Conservation (phyloP, 2,888 invertebrate genomes). For the Odontocolon sp. region DNA sequence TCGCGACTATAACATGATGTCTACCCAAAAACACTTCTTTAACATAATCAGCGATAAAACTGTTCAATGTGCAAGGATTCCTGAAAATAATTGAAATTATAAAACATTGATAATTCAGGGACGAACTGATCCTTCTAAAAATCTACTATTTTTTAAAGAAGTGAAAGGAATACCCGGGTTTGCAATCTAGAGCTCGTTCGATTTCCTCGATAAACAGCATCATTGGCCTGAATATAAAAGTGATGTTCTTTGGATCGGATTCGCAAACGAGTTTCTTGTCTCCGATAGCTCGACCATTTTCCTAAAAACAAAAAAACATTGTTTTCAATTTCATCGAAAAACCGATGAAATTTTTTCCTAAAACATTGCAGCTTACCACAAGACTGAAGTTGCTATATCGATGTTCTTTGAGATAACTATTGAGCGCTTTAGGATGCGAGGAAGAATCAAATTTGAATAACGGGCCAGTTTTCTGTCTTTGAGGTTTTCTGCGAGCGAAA, state of each 20-base stretch:
- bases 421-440: constrained; percentile 82
- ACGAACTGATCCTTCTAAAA: too few relatives aligned
- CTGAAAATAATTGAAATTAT: constrained; percentile 74
- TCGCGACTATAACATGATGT: constrained; percentile 85
- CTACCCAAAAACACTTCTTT: constrained; percentile 92
- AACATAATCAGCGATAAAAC: constrained; percentile 93
- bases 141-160: neutral
- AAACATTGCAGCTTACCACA: constrained; percentile 62
- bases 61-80: constrained; percentile 89
- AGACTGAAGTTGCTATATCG: constrained; percentile 80
- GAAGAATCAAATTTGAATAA: constrained; percentile 79
- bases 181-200: constrained; percentile 85
- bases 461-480: constrained; percentile 71
- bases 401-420: constrained; percentile 75
- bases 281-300: constrained; percentile 65
- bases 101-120: too few relatives aligned
- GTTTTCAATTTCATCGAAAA: neutral
- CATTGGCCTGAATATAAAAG: constrained; percentile 91
- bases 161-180: constrained; percentile 82
- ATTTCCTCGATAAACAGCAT: constrained; percentile 93
- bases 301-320: constrained; percentile 56
- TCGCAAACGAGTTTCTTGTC: constrained; percentile 88
- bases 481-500: constrained; percentile 82
- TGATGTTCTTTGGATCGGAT: constrained; percentile 88
- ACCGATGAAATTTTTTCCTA: neutral